Percentiles rank a stretch among this genome's conserved stretches.
These are phyloP conservation scores for Drosophila buzzatii DNA, from an alignment of 2,888 invertebrate species.

Conservation along the genomic window DNA sequence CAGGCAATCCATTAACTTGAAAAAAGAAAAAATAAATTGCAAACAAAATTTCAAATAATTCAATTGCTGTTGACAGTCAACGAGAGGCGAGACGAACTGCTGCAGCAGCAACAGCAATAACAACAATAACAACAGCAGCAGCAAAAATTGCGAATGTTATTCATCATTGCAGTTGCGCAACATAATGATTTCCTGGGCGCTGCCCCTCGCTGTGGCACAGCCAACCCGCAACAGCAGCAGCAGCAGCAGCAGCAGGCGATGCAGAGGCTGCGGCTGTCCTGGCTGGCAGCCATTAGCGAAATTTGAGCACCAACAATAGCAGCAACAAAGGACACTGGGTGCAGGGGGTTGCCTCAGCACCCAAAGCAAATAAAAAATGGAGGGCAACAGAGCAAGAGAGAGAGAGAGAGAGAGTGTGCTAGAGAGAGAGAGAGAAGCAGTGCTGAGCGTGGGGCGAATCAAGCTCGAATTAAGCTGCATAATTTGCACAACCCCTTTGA, in stretches of 20 bases:
- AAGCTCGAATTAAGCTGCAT: slow-evolving; percentile 77
- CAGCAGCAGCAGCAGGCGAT: slow-evolving; percentile 9
- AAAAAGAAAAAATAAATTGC: slow-evolving; percentile 19
- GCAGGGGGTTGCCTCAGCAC: slow-evolving; percentile 47
- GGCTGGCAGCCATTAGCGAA: slow-evolving; percentile 80
- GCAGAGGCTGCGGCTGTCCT: slow-evolving; percentile 63
- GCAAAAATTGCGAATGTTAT: slow-evolving; percentile 62
- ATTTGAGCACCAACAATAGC: slow-evolving; percentile 67
- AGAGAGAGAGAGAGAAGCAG: neutral
- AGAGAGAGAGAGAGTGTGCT: slow-evolving; percentile 2
- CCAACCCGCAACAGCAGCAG: slow-evolving; percentile 37
- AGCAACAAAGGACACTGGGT: slow-evolving; percentile 1
- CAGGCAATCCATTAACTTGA: slow-evolving; percentile 51
- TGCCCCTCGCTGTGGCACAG: slow-evolving; percentile 36
- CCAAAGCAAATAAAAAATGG: slow-evolving; percentile 70
- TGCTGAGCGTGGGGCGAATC: slow-evolving; percentile 33
- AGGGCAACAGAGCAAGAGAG: slow-evolving; percentile 16
- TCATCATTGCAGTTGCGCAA: slow-evolving; percentile 79
- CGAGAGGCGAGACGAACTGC: slow-evolving; percentile 14
- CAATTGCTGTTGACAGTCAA: slow-evolving; percentile 51
- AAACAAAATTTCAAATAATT: slow-evolving; percentile 67
- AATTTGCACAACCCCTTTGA: slow-evolving; percentile 75
- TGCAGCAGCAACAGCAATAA: slow-evolving; percentile 6
- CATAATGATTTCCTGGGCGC: slow-evolving; percentile 78
- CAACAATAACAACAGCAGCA: neutral